Evolutionary conservation across 2,888 invertebrate genomes (phyloP), one percentile per base, ranked within the genome.

Genomic region (Hoplodrina ambigua): DNA sequence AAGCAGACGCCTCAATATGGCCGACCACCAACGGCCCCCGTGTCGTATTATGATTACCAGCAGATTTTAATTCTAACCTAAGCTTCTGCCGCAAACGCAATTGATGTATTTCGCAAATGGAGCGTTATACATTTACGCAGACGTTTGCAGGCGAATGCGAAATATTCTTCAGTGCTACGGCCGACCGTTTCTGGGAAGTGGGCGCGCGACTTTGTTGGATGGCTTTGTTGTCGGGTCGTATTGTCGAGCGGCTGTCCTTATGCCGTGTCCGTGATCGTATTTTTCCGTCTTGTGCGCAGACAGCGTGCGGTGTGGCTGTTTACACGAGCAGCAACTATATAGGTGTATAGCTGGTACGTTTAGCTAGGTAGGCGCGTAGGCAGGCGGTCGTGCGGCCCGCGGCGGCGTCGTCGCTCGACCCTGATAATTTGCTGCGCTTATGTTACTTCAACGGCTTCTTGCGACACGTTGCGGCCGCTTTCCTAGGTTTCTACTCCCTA

Each of bases 381-480:
- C 90, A 90, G 92, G 89, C 89, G 85, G 86, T 88, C 91, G 91
- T 88, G 90, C 91, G 87, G 90, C 88, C 90, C 84, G 89, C 88
- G 87, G 89, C 88, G 89, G 88, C 91, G 91, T 85, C 92, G 92
- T 90, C 92, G 92, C 89, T 89, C 94, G 94, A 91, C 95, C 94
- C 94, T 95, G 95, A 94, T 95, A 94, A 94, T 94, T 94, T 94
- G 92, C 95, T 94, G 94, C 94, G 94, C 94, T 94, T 94, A 94
- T 91, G 94, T 93, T 94, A 94, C 94, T 95, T 95, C 94, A 94
- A 95, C 92, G 95, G 95, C 95, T 95, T 95, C 95, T 95, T 94
- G 90, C 94, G 92, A 93, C 94, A 93, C 90, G 86, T 88, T 87
- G 89, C 85, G 89, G 83, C 91, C 89, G 88, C 92, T 92, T 94